These are phyloP conservation scores for Pseudonaja textilis DNA, from an alignment of 2,113 vertebrate species.

Conservation along the genomic window DNA sequence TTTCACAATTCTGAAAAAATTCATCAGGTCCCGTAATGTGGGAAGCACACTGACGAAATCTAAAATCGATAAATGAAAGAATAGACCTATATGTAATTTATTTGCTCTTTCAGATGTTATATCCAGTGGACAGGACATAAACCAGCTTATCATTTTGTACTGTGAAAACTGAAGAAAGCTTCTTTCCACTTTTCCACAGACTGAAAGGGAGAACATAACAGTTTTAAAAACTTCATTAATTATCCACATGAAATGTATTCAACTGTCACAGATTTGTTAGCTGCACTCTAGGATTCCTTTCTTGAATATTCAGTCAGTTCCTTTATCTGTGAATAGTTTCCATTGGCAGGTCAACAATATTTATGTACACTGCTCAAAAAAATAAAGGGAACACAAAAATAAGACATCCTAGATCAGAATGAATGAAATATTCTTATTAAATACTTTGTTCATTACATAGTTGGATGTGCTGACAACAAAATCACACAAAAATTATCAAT, in stretches of 20 bases:
- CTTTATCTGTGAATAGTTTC: conserved; percentile 33
- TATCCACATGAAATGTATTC: neutral
- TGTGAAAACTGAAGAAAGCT: neutral
- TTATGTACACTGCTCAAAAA: neutral
- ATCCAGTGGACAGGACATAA: neutral
- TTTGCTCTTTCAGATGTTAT: neutral
- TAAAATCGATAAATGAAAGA: neutral
- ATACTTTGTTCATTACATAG: too few relatives aligned
- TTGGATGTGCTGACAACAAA: too few relatives aligned
- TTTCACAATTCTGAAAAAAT: neutral
- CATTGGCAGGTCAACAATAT: conserved; percentile 19
- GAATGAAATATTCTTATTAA: too few relatives aligned
- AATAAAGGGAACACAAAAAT: too few relatives aligned
- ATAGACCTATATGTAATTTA: neutral
- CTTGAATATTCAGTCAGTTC: neutral
- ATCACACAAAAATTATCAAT: too few relatives aligned
- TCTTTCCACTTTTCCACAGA: neutral
- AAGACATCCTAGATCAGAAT: too few relatives aligned
- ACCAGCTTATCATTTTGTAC: neutral
- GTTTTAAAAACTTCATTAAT: neutral
- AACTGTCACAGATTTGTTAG: neutral
- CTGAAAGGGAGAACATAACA: neutral
- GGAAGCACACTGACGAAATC: neutral
- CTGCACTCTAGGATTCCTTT: neutral
- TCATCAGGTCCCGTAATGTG: neutral